phyloP scores from a whole-genome alignment of 1,140 invertebrate species.

The Cydia amplana region DNA sequence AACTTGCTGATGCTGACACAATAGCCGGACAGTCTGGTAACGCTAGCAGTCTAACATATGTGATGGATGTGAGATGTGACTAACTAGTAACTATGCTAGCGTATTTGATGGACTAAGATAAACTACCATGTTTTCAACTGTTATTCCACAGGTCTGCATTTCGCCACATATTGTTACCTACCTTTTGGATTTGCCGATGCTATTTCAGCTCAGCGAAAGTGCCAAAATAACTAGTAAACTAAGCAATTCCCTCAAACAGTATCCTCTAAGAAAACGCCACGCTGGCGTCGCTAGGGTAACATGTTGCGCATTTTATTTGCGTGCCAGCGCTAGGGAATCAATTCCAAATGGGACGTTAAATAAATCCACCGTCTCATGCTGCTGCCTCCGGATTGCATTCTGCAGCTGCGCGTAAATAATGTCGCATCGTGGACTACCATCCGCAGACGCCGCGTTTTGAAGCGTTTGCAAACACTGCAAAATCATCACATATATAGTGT shows the following conservation, averaged over 20 bases:
- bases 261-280: constrained; percentile 12
- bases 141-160: not conserved
- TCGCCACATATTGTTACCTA: not conserved
- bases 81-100: no score
- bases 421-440: constrained; percentile 38
- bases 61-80: no score
- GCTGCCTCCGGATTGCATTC: constrained; percentile 49
- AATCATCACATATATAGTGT: not conserved
- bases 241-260: not conserved
- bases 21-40: no score
- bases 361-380: constrained; percentile 47
- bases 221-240: constrained; percentile 12
- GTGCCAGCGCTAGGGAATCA: constrained; percentile 43
- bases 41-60: no score
- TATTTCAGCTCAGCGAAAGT: not conserved
- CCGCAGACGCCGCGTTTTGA: not conserved
- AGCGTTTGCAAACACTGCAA: not conserved
- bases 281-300: constrained; percentile 24
- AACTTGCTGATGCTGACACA: no score
- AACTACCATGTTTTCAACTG: no score
- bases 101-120: no score
- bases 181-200: not conserved
- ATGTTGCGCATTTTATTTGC: constrained; percentile 36
- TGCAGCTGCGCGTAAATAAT: constrained; percentile 46
- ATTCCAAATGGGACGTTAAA: constrained; percentile 46